Percentiles rank a stretch among this genome's conserved stretches.
Conservation (phyloP, 2,797 vertebrate genomes). For the Pangasius larnaudii region DNA sequence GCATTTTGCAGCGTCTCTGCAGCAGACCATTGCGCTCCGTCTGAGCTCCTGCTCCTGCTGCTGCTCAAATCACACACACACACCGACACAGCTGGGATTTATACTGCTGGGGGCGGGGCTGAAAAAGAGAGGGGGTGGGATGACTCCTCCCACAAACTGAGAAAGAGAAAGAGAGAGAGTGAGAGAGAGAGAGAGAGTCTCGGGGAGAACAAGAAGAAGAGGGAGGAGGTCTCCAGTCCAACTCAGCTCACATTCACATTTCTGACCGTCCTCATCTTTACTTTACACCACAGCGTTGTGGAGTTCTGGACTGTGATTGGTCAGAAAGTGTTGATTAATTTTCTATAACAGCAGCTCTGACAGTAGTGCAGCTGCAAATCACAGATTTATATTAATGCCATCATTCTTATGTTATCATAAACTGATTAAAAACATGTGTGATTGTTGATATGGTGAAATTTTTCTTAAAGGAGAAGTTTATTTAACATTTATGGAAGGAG, state of each 20-base stretch:
- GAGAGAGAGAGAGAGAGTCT: neutral
- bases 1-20: constrained; percentile 97
- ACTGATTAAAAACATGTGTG: too few relatives aligned
- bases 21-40: constrained; percentile 96
- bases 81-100: constrained; percentile 61
- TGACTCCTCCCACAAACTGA: neutral
- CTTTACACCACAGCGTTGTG: neutral
- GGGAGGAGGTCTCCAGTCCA: constrained; percentile 4
- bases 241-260: neutral
- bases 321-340: neutral
- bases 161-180: neutral
- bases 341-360: neutral
- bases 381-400: neutral
- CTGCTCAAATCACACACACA: constrained; percentile 88
- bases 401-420: neutral
- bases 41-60: constrained; percentile 78
- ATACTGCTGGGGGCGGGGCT: neutral
- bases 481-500: neutral
- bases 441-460: too few relatives aligned
- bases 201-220: neutral
- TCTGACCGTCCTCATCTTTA: neutral
- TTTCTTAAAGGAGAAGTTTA: too few relatives aligned
- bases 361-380: neutral
- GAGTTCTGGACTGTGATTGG: neutral
- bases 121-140: neutral